Conservation (phyloP, 1,140 invertebrate genomes). For the Idris sp. region DNA sequence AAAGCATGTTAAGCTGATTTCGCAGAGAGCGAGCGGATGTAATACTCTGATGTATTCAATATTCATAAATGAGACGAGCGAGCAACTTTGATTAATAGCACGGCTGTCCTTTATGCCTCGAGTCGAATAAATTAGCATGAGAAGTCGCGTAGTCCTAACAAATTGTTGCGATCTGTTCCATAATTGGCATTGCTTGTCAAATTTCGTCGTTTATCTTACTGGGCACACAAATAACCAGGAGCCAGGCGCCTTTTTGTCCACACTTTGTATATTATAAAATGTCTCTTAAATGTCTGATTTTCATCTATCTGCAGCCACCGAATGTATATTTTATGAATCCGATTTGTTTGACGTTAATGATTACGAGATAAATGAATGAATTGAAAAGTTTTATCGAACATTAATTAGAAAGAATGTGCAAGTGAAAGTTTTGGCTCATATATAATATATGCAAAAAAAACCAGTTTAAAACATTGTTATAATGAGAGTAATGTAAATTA, state of each 20-base stretch:
- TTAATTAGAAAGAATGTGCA: slow-evolving; percentile 3
- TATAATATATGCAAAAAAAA: too few relatives aligned
- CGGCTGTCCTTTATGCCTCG: slow-evolving; percentile 51
- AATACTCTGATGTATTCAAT: slow-evolving; percentile 63
- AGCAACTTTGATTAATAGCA: slow-evolving; percentile 63
- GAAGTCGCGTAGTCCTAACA: slow-evolving; percentile 54
- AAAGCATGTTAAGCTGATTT: slow-evolving; percentile 62
- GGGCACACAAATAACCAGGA: slow-evolving; percentile 47
- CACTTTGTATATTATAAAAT: slow-evolving; percentile 20
- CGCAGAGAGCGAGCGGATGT: slow-evolving; percentile 58
- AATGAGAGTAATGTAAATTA: too few relatives aligned
- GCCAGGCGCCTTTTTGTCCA: slow-evolving; percentile 38
- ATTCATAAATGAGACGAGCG: slow-evolving; percentile 60
- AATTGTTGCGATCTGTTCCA: slow-evolving; percentile 59
- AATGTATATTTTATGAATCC: slow-evolving; percentile 26
- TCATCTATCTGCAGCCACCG: slow-evolving; percentile 26
- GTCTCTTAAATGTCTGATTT: slow-evolving; percentile 16
- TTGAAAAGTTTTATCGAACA: neutral
- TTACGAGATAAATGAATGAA: slow-evolving; percentile 18
- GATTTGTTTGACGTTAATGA: slow-evolving; percentile 26
- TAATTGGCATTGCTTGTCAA: slow-evolving; percentile 56
- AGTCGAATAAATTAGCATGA: slow-evolving; percentile 62
- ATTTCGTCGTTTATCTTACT: slow-evolving; percentile 60
- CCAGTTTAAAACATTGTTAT: too few relatives aligned
- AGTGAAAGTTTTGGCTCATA: too few relatives aligned